Evolutionary conservation across 2,113 vertebrate species (phyloP), one percentile per base, ranked within the genome.

Genomic region (Nasalis larvatus): DNA sequence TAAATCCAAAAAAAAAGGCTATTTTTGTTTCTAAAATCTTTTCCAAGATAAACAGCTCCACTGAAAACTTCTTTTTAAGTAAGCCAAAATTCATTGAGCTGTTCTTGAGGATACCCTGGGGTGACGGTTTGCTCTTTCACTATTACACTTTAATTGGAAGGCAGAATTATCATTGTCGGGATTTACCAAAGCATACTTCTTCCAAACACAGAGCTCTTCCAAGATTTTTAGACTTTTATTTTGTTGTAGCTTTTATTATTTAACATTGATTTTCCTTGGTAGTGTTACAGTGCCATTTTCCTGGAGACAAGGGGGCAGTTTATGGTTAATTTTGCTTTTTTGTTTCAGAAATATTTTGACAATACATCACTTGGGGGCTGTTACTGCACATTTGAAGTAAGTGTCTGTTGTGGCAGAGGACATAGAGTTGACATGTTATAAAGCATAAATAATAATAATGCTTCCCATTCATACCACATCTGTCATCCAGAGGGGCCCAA

Each of bases 271-370:
- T 89, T 94, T 96, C 91, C 86, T 84, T 92, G 47, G 81, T 92
- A 69, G 32, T 85, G 27, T 85, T 88, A 58, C n/a, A 82, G 32
- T 77, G 40, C 58, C 85, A 2, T 94, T 96, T 92, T 81, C 86
- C 76, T 90, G 73, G 93, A 97, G 69, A 84, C 69, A 76, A 92
- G 74, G 89, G 86, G 60, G 58, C 88, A 94, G 80, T 97, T 97
- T 93, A 45, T 85, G 30, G 89, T 82, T 98, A 97, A 97, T 97
- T 97, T 96, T 93, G 73, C 74, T 95, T 90, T 97, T 94, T 94
- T 85, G 95, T 96, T 97, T 97, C 85, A 96, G 86, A 97, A 97
- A 77, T 96, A 83, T 97, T 97, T 96, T 95, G 95, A 97, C 89
- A 96, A 40, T 96, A 87, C 37, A 42, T 94, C 89, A 84, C 69